Evolutionary conservation across 1,140 invertebrate genomes (phyloP), one percentile per base, ranked within the genome.

Genomic region (Neodiprion lecontei): DNA sequence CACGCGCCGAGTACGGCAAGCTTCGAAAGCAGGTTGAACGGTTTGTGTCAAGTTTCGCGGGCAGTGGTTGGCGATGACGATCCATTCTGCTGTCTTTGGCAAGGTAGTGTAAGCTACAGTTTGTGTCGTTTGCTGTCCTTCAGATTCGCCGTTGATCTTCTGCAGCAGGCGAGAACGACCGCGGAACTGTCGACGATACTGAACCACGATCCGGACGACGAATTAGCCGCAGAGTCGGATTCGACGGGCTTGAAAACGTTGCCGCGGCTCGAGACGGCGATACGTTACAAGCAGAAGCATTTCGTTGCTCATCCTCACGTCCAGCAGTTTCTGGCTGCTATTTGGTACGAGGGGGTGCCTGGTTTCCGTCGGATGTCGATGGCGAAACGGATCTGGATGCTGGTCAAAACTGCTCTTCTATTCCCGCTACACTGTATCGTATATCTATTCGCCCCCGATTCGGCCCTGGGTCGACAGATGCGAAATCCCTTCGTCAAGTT

Each of bases 401-500:
- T 96, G 11, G 84, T 91, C 5, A 91, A 92, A 81, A 92, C 97
- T 0, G 95, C 95, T 0, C 73, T 95, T 1, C 84, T 97, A 10
- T 98, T 97, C 83, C 96, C 97, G 0, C 89, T 97, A 67, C 96
- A 97, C 86, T 96, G 95, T 81, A 85, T 92, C 0, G 86, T 95
- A 53, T 97, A 98, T 80, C 94, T 96, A 88, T 81, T 97, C 12
- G 91, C 93, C 0, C 96, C 96, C 0, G 92, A 93, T 76, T 94
- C 94, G 69, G 87, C 90, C 47, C 92, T 92, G 23, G 96, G 95
- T 0, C 92, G 92, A 81, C 89, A 96, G 4, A 93, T 98, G 91
- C 91, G 95, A 76, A 95, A 95, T 81, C 97, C 97, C 0, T 98
- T 98, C 84, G 96, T 98, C 93, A 98, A 98, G 87, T 98, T 98